Conservation (phyloP, 2,888 invertebrate species). For the Hipparchia semele region DNA sequence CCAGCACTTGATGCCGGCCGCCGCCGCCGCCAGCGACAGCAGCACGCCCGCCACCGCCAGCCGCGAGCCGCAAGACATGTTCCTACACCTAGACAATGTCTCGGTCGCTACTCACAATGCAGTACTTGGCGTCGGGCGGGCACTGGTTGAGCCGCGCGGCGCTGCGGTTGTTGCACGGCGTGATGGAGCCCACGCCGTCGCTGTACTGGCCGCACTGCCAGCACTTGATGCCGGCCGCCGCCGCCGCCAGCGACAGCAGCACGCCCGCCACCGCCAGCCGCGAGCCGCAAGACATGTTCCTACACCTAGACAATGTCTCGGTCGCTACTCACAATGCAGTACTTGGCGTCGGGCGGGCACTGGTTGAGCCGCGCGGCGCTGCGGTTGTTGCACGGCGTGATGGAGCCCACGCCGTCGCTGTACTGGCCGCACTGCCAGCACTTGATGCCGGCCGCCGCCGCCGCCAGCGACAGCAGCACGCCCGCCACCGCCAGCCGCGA, state of each 20-base stretch:
- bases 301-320: too few species aligned
- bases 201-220: slow-evolving; percentile 93
- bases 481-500: too few species aligned
- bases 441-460: slow-evolving; percentile 63
- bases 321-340: slow-evolving; percentile 81
- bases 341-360: slow-evolving; percentile 84
- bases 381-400: slow-evolving; percentile 92
- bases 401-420: slow-evolving; percentile 93
- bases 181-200: slow-evolving; percentile 93
- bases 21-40: too few species aligned
- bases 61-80: too few species aligned
- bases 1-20: slow-evolving; percentile 77
- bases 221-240: slow-evolving; percentile 79
- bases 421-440: slow-evolving; percentile 93
- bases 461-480: too few species aligned
- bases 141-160: slow-evolving; percentile 89
- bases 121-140: slow-evolving; percentile 83
- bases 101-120: slow-evolving; percentile 70
- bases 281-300: not conserved
- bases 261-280: slow-evolving; percentile 35
- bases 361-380: slow-evolving; percentile 87
- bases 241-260: too few species aligned
- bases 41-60: too few species aligned
- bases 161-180: slow-evolving; percentile 90
- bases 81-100: too few species aligned